Base-by-base conservation (phyloP, 2,113 vertebrate species). In the Phyllostomus discolor region DNA sequence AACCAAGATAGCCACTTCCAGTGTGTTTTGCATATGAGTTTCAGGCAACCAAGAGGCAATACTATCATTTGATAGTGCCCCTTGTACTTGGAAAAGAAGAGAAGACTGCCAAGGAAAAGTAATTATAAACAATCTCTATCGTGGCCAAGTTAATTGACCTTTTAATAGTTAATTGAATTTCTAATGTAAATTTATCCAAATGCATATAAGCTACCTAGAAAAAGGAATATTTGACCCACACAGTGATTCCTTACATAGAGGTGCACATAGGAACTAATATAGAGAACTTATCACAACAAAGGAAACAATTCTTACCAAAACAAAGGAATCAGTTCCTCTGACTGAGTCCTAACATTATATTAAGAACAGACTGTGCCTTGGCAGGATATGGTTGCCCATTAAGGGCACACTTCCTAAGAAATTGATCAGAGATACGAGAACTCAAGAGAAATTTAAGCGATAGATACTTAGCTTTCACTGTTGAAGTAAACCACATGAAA, bases 101-200 rank as follows among this genome's bases (percentile, higher is more conserved):
- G 85, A 96, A 97, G n/a, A 24, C 66, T 50, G 95, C 83, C 84
- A 92, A 97, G 70, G 35, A 94, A 96, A 97, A 95, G 91, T 95
- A 97, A 97, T 96, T 97, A 97, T 96, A 95, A 95, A 89, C 81
- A 92, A 95, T 96, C 87, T 90, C 38, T 83, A 91, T 84, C 78
- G 31, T 94, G 67, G 43, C 88, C 78, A 79, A 95, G 90, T 90
- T 97, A 97, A 96, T 97, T 97, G 95, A 95, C 96, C 92, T 97
- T 90, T 94, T 96, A 97, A 96, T 95, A 92, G 92, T 95, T 96
- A 97, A 97, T 97, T 97, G 96, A 96, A 97, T 96, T 93, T 94
- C 76, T 86, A 96, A 97, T 95, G 88, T 91, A 97, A 95, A 97
- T 97, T 88, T 95, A 95, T 96, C 59, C 81, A 94, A 72, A 90